Conservation (phyloP, 2,888 invertebrate genomes). For the Xestia xanthographa region DNA sequence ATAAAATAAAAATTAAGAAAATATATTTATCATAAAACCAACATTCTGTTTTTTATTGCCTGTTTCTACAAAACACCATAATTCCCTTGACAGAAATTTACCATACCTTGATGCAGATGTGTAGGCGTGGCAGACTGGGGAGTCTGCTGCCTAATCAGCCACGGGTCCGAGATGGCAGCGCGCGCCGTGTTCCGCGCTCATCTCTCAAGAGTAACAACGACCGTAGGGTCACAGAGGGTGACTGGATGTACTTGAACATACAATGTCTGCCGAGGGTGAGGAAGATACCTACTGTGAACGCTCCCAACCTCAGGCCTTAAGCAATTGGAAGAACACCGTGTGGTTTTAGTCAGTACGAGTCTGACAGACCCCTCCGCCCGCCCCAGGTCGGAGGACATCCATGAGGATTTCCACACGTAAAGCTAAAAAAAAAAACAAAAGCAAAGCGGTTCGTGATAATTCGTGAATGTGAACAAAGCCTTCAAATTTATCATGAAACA, state of each 20-base stretch:
- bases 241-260: not conserved
- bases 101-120: not conserved
- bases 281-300: not conserved
- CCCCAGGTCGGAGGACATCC: conserved; percentile 1
- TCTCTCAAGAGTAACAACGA: not conserved
- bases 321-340: not conserved
- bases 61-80: not conserved
- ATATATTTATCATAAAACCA: not conserved
- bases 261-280: not conserved
- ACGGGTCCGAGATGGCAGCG: not conserved
- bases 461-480: too few relatives aligned
- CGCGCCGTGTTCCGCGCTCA: not conserved
- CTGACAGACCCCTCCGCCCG: not conserved
- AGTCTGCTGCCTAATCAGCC: not conserved
- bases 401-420: not conserved
- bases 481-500: too few relatives aligned
- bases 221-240: not conserved
- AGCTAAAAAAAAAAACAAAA: not conserved
- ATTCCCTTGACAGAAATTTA: not conserved
- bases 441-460: too few relatives aligned
- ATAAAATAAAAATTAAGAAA: too few relatives aligned
- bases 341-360: not conserved
- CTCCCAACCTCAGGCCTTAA: not conserved
- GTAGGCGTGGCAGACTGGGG: not conserved
- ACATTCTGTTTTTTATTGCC: not conserved